Evolutionary conservation across 30 jellyfish, hydroid and myxozoan species (phyloP).

Genomic region (Hydractinia echinata): DNA sequence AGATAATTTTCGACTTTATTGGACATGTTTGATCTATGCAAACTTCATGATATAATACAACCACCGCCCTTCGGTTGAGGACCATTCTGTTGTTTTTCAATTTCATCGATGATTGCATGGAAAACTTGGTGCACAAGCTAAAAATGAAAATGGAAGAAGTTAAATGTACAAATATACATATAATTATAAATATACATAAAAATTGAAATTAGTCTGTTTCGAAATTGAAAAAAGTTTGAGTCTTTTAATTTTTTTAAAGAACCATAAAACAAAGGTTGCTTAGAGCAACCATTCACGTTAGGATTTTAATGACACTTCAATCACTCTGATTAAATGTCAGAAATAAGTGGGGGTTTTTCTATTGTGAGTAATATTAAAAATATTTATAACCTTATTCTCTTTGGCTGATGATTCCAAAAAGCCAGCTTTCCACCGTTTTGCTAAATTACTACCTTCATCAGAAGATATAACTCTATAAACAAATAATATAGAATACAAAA

Average conservation of each 20-base stretch:
- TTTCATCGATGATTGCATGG: slow-evolving; percentile 83
- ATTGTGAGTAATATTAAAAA: not conserved
- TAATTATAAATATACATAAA: not conserved
- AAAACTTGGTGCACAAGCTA: slow-evolving; percentile 74
- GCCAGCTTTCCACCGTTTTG: slow-evolving; percentile 91
- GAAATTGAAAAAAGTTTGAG: not conserved
- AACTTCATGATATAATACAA: slow-evolving; percentile 17
- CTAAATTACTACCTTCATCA: slow-evolving; percentile 84
- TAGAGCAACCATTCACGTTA: not conserved
- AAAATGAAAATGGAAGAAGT: not conserved
- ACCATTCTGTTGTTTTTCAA: slow-evolving; percentile 82
- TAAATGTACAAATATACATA: not conserved
- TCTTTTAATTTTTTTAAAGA: not conserved
- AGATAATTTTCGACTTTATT: no score
- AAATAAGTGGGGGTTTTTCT: no score
- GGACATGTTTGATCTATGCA: not conserved
- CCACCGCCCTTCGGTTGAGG: slow-evolving; percentile 35
- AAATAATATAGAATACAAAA: not conserved
- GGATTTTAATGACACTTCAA: not conserved
- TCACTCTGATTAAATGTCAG: not conserved
- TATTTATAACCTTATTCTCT: slow-evolving; percentile 69
- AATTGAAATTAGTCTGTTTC: not conserved
- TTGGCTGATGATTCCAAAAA: slow-evolving; percentile 94
- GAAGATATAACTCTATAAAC: slow-evolving; percentile 48
- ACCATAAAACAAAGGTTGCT: not conserved